Conservation (phyloP, 2,888 invertebrate genomes). For the Eutolmus rufibarbis region DNA sequence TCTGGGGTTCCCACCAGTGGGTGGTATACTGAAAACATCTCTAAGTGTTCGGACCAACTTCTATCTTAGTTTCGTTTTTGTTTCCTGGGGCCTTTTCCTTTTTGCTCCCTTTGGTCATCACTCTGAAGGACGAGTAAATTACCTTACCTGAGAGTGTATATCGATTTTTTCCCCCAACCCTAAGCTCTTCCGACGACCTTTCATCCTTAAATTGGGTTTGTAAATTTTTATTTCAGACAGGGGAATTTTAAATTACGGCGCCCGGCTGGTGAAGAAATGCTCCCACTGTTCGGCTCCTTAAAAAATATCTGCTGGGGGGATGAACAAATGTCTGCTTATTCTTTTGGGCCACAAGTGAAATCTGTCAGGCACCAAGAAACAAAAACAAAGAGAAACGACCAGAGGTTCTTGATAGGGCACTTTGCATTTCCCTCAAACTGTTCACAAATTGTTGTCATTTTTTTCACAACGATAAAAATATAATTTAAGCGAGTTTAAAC, state of each 20-base stretch:
- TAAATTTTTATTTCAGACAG: slow-evolving; percentile 40
- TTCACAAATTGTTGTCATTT: slow-evolving; percentile 15
- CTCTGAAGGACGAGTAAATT: neutral
- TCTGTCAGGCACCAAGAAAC: neutral
- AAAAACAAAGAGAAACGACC: neutral
- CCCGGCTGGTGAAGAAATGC: neutral
- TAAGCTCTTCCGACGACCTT: neutral
- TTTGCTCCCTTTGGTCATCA: neutral
- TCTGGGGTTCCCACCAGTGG: neutral
- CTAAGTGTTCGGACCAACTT: slow-evolving; percentile 5
- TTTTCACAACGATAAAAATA: slow-evolving; percentile 8
- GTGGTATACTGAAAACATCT: slow-evolving; percentile 15
- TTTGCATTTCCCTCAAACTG: slow-evolving; percentile 5
- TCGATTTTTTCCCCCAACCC: slow-evolving; percentile 4
- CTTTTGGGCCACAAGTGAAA: neutral
- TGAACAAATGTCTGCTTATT: neutral
- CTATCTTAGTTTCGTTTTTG: slow-evolving; percentile 10
- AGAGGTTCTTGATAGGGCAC: neutral
- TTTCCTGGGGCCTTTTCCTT: slow-evolving; percentile 4
- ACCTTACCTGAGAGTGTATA: slow-evolving; percentile 31
- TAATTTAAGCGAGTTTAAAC: neutral
- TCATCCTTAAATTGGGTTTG: slow-evolving; percentile 41
- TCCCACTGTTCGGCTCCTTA: neutral
- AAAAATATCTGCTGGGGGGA: neutral
- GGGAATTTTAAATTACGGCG: slow-evolving; percentile 37